Evolutionary conservation across 2,797 vertebrate genomes (phyloP), one percentile per base, ranked within the genome.

Genomic region (Silurus lanzhouensis): DNA sequence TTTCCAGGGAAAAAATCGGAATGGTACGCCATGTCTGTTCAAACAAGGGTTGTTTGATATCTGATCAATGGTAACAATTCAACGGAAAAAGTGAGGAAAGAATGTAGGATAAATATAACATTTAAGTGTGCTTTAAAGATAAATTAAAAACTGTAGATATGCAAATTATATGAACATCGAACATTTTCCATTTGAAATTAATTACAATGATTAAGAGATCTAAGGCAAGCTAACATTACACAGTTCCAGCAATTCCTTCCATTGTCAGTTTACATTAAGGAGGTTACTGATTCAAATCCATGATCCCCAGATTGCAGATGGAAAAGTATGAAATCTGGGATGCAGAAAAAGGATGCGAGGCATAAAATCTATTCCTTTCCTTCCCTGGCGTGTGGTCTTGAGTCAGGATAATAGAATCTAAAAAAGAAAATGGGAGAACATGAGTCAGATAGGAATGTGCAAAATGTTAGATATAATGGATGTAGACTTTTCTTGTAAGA

Each of bases 21-120:
- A 75, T 92, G 92, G 82, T 92, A 92, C 5, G 90, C 94, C 94
- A 96, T 95, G 25, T 85, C 82, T 67, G 87, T 86, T 58, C 88
- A 91, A 90, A 83, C 14, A 71, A 81, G 74, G 14, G 10, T 78
- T 17, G n/a, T n/a, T 71, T 67, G 15, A 64, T 83, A 38, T 79
- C 25, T 83, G n/a, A 38, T 68, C 0, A 13, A 67, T 10, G 63
- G 1, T 2, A 81, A 66, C 46, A 31, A 67, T 81, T 66, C 25
- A 67, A 27, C 5, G 64, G 60, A 44, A 5, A 57, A 46, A 13
- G 8, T 2, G 17, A 19, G 2, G 57, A 83, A 83, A 61, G 12
- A 7, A 46, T 12, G 9, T 25, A 8, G 57, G 58, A 27, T 52
- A 6, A 66, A 83, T 82, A 38, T 57, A 31, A 58, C 19, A 12